phyloP scores from a whole-genome alignment of 2,113 vertebrate genomes.

The Pseudorasbora parva region DNA sequence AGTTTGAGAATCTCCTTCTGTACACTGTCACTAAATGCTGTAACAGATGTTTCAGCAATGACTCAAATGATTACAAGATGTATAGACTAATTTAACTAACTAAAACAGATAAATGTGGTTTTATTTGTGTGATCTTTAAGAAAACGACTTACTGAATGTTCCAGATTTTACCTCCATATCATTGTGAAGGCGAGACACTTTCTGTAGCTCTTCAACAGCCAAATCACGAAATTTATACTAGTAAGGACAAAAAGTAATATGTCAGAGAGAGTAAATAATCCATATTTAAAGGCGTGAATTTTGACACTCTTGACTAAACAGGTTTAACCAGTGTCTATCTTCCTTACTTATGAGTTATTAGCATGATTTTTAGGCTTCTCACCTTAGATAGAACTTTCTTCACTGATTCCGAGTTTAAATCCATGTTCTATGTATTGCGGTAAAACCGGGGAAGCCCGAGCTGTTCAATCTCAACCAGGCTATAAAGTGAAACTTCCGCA shows the following conservation, averaged over 20 bases:
- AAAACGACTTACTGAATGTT: slow-evolving; percentile 73
- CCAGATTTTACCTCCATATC: slow-evolving; percentile 61
- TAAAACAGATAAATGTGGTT: too few relatives aligned
- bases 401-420: slow-evolving; percentile 68
- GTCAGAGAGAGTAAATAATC: not conserved
- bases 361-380: slow-evolving; percentile 27
- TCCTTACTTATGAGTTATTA: not conserved
- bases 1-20: slow-evolving; percentile 93
- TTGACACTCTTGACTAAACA: not conserved
- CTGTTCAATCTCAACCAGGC: not conserved
- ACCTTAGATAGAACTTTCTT: slow-evolving; percentile 75
- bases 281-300: not conserved
- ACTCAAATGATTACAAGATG: not conserved
- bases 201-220: slow-evolving; percentile 75
- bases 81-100: not conserved
- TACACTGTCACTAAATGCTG: slow-evolving; percentile 89
- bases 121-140: too few relatives aligned
- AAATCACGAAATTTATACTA: slow-evolving; percentile 81
- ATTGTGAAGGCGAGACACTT: slow-evolving; percentile 65
- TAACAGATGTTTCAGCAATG: slow-evolving; percentile 45
- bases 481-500: slow-evolving; percentile 61
- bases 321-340: slow-evolving; percentile 5
- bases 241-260: slow-evolving; percentile 9
- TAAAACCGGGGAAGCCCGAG: not conserved
- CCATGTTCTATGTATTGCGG: slow-evolving; percentile 62